A percentile compares a stretch with the other conserved stretches of the same genome.
Evolutionary conservation across 2,113 vertebrate genomes (phyloP).

Genomic region (Fregata magnificens): DNA sequence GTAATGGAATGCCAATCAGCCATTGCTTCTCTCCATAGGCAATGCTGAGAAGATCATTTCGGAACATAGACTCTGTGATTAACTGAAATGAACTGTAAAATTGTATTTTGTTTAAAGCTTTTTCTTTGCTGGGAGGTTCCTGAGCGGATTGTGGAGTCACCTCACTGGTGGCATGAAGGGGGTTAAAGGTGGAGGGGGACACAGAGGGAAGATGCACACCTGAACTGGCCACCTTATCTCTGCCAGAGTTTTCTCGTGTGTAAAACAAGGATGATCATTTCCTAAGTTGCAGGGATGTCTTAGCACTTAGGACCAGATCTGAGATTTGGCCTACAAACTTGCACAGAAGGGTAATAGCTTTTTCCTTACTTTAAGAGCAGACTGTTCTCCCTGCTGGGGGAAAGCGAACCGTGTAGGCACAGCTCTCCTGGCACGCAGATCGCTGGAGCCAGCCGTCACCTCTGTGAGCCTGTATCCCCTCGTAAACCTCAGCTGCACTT

Average conservation of each 20-base stretch:
- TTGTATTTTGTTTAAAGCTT: constrained; percentile 72
- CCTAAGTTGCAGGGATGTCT: neutral
- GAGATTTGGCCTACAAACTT: neutral
- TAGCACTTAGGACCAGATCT: neutral
- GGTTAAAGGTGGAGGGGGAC: neutral
- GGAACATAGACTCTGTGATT: constrained; percentile 64
- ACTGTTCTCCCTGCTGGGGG: neutral
- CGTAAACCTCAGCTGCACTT: neutral
- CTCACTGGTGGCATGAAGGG: accelerated
- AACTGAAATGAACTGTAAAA: constrained; percentile 79
- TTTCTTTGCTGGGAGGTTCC: constrained; percentile 1
- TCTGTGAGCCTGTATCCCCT: accelerated
- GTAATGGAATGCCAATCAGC: constrained; percentile 58
- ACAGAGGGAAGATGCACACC: neutral
- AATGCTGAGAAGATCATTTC: constrained; percentile 44
- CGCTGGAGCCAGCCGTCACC: neutral
- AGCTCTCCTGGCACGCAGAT: neutral
- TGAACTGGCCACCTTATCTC: neutral
- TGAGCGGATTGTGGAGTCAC: neutral
- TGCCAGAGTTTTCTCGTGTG: neutral
- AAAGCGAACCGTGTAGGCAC: accelerated
- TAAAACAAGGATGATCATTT: neutral
- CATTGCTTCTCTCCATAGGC: constrained; percentile 41
- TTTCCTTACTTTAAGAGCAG: neutral
- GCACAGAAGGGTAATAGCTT: neutral